Percentiles rank a stretch among this genome's conserved stretches.
Evolutionary conservation across 2,113 vertebrate genomes (phyloP).

Genomic region (Oncorhynchus mykiss): DNA sequence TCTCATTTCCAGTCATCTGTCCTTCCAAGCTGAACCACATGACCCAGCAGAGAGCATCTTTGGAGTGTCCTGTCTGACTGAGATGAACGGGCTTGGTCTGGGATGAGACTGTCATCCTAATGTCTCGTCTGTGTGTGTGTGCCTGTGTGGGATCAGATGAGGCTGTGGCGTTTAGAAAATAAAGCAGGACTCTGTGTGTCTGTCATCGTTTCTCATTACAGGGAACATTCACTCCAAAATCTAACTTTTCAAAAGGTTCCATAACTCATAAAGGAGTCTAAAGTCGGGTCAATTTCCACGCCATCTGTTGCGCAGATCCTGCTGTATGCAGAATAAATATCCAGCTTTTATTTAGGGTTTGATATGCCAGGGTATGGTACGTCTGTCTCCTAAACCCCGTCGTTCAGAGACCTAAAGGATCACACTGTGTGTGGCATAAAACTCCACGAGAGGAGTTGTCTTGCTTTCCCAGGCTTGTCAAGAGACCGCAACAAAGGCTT

Average conservation of each 20-base stretch:
- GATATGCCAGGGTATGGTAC: no score
- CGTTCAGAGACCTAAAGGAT: no score
- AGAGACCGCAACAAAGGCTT: not conserved
- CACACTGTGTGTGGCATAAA: no score
- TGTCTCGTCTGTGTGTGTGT: no score
- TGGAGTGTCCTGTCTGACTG: conserved; percentile 5
- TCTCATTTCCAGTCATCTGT: conserved; percentile 13
- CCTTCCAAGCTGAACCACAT: conserved; percentile 35
- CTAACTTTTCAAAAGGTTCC: not conserved
- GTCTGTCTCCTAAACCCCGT: no score
- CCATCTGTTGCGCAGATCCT: not conserved
- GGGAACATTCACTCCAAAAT: not conserved
- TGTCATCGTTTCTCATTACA: not conserved
- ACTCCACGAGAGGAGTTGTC: no score
- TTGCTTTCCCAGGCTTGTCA: not conserved
- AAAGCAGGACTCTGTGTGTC: not conserved
- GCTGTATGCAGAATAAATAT: not conserved
- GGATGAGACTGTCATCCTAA: conserved; percentile 3
- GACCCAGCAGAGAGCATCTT: conserved; percentile 21
- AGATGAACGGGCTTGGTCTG: not conserved
- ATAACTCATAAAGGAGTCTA: no score
- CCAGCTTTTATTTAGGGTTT: not conserved
- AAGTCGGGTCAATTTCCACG: not conserved
- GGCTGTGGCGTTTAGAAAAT: not conserved
- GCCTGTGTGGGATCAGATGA: not conserved